Conservation (phyloP, 2,113 vertebrate species). For the Podarcis muralis region DNA sequence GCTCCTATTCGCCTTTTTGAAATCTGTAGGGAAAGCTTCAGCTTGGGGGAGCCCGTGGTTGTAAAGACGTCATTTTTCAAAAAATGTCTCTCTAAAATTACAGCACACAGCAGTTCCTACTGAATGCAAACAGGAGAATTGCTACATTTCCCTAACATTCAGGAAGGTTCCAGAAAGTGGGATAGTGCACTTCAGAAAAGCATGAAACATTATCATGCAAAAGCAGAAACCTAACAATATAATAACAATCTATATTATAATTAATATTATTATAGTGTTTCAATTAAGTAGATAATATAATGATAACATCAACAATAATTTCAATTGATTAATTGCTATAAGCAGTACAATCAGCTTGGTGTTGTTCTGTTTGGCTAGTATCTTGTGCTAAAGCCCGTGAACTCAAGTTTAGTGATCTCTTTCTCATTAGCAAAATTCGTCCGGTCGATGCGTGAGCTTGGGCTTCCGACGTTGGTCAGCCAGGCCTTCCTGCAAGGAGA, state of each 20-base stretch:
- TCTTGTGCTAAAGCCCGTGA: conserved; percentile 85
- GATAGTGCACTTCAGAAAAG: conserved; percentile 29
- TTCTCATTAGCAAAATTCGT: conserved; percentile 85
- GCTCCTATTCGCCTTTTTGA: background rate
- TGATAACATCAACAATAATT: too few species aligned
- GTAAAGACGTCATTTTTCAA: too few species aligned
- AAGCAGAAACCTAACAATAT: background rate
- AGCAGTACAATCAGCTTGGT: background rate
- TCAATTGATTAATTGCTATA: too few species aligned
- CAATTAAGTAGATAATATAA: too few species aligned
- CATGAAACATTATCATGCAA: conserved; percentile 14
- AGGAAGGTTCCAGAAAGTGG: conserved; percentile 25
- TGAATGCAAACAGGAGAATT: conserved; percentile 14
- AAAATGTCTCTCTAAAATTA: background rate
- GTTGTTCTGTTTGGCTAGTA: conserved; percentile 72
- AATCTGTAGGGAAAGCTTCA: background rate
- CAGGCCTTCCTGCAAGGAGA: conserved; percentile 83
- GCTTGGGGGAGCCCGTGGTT: background rate
- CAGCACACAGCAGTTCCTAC: conserved; percentile 10
- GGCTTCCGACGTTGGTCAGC: conserved; percentile 87
- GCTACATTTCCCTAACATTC: conserved; percentile 30
- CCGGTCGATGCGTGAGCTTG: conserved; percentile 86
- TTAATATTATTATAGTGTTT: too few species aligned
- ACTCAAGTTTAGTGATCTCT: conserved; percentile 84
- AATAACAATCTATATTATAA: too few species aligned